Conservation (phyloP, 2,888 invertebrate species). For the Mimumesa dahlbomi region DNA sequence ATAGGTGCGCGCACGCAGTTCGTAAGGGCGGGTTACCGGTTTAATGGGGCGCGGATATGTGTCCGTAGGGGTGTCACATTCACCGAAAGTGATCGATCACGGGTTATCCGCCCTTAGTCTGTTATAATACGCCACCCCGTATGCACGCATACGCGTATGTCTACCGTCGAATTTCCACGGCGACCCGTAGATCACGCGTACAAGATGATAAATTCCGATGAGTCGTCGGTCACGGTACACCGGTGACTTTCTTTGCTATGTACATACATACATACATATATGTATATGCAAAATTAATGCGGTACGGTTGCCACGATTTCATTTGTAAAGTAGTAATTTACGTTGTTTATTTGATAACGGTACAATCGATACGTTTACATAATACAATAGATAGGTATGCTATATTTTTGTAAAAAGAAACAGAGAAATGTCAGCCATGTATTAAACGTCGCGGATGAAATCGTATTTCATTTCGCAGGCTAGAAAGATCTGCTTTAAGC, state of each 20-base stretch:
- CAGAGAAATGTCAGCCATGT: too few species aligned
- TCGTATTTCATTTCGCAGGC: too few species aligned
- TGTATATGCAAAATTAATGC: too few species aligned
- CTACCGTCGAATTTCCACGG: slow-evolving; percentile 19
- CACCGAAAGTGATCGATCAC: slow-evolving; percentile 77
- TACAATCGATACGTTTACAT: too few species aligned
- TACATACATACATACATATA: too few species aligned
- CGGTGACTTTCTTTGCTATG: slow-evolving; percentile 34
- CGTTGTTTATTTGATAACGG: too few species aligned
- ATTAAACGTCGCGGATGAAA: too few species aligned
- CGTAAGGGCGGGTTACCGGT: slow-evolving; percentile 70
- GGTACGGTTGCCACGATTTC: too few species aligned
- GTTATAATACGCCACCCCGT: slow-evolving; percentile 72
- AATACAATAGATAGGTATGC: too few species aligned
- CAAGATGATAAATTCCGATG: slow-evolving; percentile 50
- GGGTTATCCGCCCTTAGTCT: slow-evolving; percentile 74
- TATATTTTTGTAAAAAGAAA: too few species aligned
- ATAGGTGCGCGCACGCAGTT: slow-evolving; percentile 65
- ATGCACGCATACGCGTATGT: slow-evolving; percentile 53
- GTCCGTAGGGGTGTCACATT: slow-evolving; percentile 77
- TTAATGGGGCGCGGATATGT: slow-evolving; percentile 78
- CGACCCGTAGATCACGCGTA: slow-evolving; percentile 34
- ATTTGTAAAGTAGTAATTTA: too few species aligned
- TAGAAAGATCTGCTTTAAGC: not conserved
- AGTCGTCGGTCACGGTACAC: slow-evolving; percentile 37